Percentiles rank a stretch among this genome's conserved stretches.
phyloP scores from a whole-genome alignment of 2,797 vertebrate species.

The Tamandua tetradactyla region DNA sequence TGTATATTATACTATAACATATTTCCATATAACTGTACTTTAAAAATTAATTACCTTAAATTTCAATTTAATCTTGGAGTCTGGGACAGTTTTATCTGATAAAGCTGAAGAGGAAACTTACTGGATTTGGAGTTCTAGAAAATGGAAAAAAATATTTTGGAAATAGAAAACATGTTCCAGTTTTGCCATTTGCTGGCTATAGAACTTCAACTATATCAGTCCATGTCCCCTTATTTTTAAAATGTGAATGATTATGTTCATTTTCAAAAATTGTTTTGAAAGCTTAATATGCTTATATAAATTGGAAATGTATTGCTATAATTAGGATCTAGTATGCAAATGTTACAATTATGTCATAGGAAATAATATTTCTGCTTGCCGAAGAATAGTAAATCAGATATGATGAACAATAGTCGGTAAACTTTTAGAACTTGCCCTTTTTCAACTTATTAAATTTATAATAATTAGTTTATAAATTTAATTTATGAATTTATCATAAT shows the following conservation, averaged over 20 bases:
- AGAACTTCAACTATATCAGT: not conserved
- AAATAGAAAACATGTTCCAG: not conserved
- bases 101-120: not conserved
- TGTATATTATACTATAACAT: not conserved
- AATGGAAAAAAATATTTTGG: not conserved
- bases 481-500: no score
- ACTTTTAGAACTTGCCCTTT: not conserved
- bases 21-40: not conserved
- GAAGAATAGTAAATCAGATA: not conserved
- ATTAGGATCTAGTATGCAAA: not conserved
- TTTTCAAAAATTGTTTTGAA: not conserved
- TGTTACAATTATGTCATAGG: not conserved
- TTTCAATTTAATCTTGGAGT: not conserved
- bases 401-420: not conserved
- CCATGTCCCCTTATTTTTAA: not conserved
- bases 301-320: not conserved
- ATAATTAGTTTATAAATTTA: no score
- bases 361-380: not conserved
- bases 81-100: not conserved
- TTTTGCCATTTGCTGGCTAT: not conserved
- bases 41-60: not conserved
- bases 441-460: not conserved
- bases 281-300: not conserved
- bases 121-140: not conserved
- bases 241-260: not conserved